These are phyloP conservation scores for Eupithecia dodoneata DNA, from an alignment of 2,888 invertebrate genomes.

Conservation along the genomic window DNA sequence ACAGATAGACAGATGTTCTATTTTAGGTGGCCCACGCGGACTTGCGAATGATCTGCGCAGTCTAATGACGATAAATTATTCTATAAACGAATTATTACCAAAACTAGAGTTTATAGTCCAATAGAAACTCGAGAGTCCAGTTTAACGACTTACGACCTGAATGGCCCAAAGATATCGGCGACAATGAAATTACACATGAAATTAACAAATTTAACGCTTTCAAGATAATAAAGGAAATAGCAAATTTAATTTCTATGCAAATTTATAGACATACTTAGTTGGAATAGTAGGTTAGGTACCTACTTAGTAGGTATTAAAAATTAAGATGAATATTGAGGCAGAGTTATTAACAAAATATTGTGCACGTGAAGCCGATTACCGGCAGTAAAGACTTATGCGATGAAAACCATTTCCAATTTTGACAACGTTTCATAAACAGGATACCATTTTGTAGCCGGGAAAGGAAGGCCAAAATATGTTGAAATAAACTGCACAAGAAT, in stretches of 20 bases:
- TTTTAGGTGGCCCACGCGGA: slow-evolving; percentile 63
- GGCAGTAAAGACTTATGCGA: slow-evolving; percentile 50
- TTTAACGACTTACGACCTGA: slow-evolving; percentile 21
- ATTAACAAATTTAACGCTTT: slow-evolving; percentile 10
- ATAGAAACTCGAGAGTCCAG: slow-evolving; percentile 1
- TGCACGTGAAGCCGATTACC: slow-evolving; percentile 37
- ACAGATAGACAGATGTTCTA: slow-evolving; percentile 50
- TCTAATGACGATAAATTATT: neutral
- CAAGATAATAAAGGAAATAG: slow-evolving; percentile 3
- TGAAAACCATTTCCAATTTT: slow-evolving; percentile 43
- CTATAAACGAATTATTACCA: neutral
- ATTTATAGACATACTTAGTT: slow-evolving; percentile 12
- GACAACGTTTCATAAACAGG: slow-evolving; percentile 57
- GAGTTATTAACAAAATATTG: slow-evolving; percentile 21
- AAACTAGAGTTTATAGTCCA: neutral
- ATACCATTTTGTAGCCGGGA: slow-evolving; percentile 45
- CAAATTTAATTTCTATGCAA: slow-evolving; percentile 33
- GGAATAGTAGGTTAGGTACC: neutral
- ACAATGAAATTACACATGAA: slow-evolving; percentile 12
- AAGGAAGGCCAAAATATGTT: neutral
- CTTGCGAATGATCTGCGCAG: slow-evolving; percentile 38
- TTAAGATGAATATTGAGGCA: neutral
- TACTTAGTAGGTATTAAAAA: neutral
- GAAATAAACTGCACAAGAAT: neutral
- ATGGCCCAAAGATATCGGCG: slow-evolving; percentile 15